These are phyloP conservation scores for Bombus ignitus DNA, from an alignment of 1,140 invertebrate species.

Conservation along the genomic window DNA sequence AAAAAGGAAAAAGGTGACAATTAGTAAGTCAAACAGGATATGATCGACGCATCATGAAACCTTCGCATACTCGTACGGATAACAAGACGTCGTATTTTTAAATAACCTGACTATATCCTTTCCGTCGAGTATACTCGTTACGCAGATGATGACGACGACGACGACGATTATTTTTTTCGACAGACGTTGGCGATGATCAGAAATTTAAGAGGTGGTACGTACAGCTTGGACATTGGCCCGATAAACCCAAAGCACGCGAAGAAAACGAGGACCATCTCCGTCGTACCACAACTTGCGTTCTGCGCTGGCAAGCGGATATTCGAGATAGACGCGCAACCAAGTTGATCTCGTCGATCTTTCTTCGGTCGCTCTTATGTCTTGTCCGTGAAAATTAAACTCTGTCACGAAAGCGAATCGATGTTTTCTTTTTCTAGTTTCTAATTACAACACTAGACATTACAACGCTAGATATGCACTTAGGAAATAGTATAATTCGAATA, in stretches of 20 bases:
- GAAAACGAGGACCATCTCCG: constrained; percentile 9
- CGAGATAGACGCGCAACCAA: constrained; percentile 60
- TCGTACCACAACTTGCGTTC: constrained; percentile 70
- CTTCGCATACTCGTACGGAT: not conserved
- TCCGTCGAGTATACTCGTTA: not conserved
- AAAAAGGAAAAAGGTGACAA: no score
- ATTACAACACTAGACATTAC: no score
- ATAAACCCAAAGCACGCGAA: constrained; percentile 49
- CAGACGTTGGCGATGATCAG: constrained; percentile 77
- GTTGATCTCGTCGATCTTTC: not conserved
- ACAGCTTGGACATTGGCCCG: constrained; percentile 81
- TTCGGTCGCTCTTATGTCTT: no score
- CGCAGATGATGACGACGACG: not conserved
- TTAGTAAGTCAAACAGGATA: not conserved
- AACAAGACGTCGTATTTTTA: not conserved
- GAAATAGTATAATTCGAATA: not conserved
- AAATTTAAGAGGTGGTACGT: constrained; percentile 80
- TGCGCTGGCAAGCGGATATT: constrained; percentile 66
- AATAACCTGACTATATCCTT: not conserved
- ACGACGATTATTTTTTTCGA: constrained; percentile 11
- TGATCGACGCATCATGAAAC: no score
- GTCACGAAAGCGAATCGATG: not conserved
- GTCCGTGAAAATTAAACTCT: constrained; percentile 4
- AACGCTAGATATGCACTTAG: not conserved
- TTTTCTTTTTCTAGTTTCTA: no score